phyloP scores from a whole-genome alignment of 2,113 vertebrate species.

The Ictidomys tridecemlineatus region DNA sequence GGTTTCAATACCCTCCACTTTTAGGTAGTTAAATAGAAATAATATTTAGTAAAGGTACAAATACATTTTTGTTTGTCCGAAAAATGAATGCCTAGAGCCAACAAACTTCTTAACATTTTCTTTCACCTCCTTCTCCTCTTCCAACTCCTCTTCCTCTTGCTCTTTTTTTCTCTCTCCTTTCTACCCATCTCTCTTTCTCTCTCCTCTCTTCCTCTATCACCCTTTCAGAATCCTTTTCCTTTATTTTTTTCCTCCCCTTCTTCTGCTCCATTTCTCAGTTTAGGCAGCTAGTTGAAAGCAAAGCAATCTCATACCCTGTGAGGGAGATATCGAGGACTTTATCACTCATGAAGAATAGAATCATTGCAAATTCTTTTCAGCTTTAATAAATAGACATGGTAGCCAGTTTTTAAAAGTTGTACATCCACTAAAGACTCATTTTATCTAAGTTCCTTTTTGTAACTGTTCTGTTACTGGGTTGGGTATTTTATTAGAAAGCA shows the following conservation, averaged over 20 bases:
- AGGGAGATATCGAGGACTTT: neutral
- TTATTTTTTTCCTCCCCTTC: neutral
- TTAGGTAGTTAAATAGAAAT: neutral
- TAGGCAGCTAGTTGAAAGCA: neutral
- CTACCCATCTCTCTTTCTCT: neutral
- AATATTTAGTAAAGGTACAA: neutral
- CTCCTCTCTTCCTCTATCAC: neutral
- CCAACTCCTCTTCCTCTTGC: neutral
- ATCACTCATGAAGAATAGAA: neutral
- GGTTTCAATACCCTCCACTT: neutral
- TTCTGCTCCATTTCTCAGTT: neutral
- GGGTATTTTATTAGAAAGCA: neutral
- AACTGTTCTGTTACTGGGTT: neutral
- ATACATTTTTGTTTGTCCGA: neutral
- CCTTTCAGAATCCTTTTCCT: neutral
- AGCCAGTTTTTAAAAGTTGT: neutral
- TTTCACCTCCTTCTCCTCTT: neutral
- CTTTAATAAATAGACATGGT: conserved; percentile 14
- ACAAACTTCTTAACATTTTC: neutral
- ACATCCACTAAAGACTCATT: neutral
- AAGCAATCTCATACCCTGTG: neutral
- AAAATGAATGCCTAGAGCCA: neutral
- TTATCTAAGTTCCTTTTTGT: neutral
- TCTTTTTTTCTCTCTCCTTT: neutral
- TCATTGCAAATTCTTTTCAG: conserved; percentile 33